Evolutionary conservation across 2,113 vertebrate genomes (phyloP).

Genomic region (Coregonus clupeaformis): DNA sequence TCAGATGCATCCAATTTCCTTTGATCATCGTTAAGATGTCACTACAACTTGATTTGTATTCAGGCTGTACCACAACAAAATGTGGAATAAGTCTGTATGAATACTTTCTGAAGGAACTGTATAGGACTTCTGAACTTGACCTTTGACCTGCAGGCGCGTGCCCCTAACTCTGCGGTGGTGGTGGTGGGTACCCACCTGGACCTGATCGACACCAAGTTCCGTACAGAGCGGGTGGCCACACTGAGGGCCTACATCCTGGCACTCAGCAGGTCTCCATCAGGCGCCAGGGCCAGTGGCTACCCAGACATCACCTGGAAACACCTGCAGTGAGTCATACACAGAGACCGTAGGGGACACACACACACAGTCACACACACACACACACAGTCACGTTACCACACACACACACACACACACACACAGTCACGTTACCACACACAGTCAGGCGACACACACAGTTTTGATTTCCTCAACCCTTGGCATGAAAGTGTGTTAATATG

Average conservation of each 20-base stretch:
- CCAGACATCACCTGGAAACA: constrained; percentile 93
- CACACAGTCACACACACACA: too few species aligned
- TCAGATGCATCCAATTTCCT: too few species aligned
- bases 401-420: too few species aligned
- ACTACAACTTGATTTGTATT: too few species aligned
- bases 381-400: too few species aligned
- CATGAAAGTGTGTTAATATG: background rate
- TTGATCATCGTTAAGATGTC: too few species aligned
- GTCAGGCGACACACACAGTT: background rate
- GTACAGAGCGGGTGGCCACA: constrained; percentile 89
- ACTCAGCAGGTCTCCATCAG: constrained; percentile 89
- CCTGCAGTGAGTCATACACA: constrained; percentile 80
- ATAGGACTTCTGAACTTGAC: background rate
- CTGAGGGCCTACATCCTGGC: constrained; percentile 91
- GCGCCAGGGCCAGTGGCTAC: constrained; percentile 87
- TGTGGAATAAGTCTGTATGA: too few species aligned
- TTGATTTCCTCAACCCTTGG: background rate
- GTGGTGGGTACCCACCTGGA: constrained; percentile 96
- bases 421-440: background rate
- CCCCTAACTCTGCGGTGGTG: constrained; percentile 89
- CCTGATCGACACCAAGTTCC: constrained; percentile 91
- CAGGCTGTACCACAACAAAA: too few species aligned
- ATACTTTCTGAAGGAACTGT: too few species aligned
- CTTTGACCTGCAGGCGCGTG: constrained; percentile 80
- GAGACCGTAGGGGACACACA: too few species aligned